Evolutionary conservation across 2,113 vertebrate species (phyloP), one percentile per base, ranked within the genome.

Genomic region (Gymnorhina tibicen): DNA sequence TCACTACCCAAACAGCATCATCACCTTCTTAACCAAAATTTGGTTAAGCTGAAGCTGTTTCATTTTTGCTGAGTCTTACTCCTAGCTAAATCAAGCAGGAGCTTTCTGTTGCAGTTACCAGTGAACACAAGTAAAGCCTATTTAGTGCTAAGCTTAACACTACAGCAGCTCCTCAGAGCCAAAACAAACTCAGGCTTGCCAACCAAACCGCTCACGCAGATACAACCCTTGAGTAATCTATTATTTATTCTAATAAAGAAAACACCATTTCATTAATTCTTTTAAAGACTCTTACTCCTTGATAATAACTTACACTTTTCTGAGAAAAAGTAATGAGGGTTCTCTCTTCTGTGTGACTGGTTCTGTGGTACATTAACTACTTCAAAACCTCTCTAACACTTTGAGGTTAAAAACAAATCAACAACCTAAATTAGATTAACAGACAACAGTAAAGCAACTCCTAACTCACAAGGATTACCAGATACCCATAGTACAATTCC

Each of bases 171-270:
- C 49, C 66, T 73, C 80, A 3, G 28, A 82, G 84, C 91, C 86
- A 92, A 93, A 94, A 93, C 66, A 95, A 96, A 95, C 66, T 21
- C 26, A 15, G 64, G 64, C 44, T 58, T 68, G 91, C 80, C 84
- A 92, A 56, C 18, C 0, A 4, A 91, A n/a, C 62, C 66, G 56
- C 49, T 95, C 75, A 76, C 0, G 1, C 28, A 90, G 76, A 92
- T 26, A 81, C 41, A 59, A 28, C 56, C 91, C 84, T 47, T 52
- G 35, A 79, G 37, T 83, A 85, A 92, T 55, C 77, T 75, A 11
- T 39, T 87, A 21, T 44, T 88, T 76, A 72, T 66, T 60, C 82
- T 83, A 91, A 87, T 53, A 67, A 69, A 55, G 33, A 76, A 88
- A 75, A 78, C 42, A 68, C 2, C 5, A 27, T 44, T 67, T 70